Base-by-base conservation (phyloP, 2,797 vertebrate species). In the Enteromius anoplus region DNA sequence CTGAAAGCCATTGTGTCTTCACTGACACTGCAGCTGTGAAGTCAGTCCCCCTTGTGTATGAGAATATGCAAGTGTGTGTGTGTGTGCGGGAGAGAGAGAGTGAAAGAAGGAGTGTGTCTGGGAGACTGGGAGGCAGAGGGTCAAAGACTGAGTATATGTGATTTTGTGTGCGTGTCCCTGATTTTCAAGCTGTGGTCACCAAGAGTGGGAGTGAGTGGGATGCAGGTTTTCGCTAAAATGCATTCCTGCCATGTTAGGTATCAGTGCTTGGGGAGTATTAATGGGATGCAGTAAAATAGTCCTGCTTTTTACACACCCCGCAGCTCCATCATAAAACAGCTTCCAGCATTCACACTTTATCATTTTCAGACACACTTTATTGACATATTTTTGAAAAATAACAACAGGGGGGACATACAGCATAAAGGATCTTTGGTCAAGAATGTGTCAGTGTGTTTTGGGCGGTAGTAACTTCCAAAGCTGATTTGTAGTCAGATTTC, bases 181-280 rank as follows among this genome's bases (percentile, higher is more conserved):
- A 87, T 40, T n/a, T 84, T 84, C 76, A 84, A 82, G 85, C 73
- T 85, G 88, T 85, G 82, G 85, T 84, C 81, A 91, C 90, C 87
- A 91, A 88, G 80, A 42, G 83, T 88, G 89, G 90, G 91, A 91
- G 91, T 87, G 73, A 88, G 84, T 88, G 89, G 90, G 91, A 92
- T 90, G 88, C 75, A 85, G 89, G 88, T 89, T 90, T 92, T 92
- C 90, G 88, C 82, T 85, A 82, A 68, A 87, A 17, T 87, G 88
- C 90, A 92, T 93, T 93, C 88, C 89, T 88, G 89, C 89, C 87
- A 87, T 91, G 87, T 92, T 87, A 89, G 84, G 84, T 89, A 86
- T 91, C 85, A 51, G 86, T 87, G 85, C 88, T 86, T 8, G 75
- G 91, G 90, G 91, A 90, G 87, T 65, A 80, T 84, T 79, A 62